Percentiles rank a stretch among this genome's conserved stretches.
Evolutionary conservation across 2,888 invertebrate genomes (phyloP).

Genomic region (Papilio demoleus): DNA sequence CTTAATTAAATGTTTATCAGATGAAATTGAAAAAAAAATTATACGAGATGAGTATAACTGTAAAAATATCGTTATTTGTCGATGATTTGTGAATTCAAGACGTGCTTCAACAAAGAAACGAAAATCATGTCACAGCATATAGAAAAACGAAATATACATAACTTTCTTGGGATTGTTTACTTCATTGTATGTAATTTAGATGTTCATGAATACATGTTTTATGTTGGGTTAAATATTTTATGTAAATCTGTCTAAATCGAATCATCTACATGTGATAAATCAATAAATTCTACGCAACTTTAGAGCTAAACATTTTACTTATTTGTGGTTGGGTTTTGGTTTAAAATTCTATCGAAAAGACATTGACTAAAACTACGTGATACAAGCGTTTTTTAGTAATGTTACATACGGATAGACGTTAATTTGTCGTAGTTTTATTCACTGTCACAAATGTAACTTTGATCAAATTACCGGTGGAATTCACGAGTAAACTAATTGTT

Average conservation of each 20-base stretch:
- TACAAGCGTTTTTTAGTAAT: neutral
- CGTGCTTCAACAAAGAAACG: too few species aligned
- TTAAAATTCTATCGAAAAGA: neutral
- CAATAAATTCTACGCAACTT: neutral
- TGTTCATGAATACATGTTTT: constrained; percentile 1
- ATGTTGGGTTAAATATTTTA: neutral
- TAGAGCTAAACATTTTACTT: neutral
- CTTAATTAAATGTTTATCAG: neutral
- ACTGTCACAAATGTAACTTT: constrained; percentile 20
- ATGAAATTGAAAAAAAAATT: neutral
- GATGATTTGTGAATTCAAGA: too few species aligned
- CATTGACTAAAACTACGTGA: constrained; percentile 21
- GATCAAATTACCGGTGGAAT: constrained; percentile 6
- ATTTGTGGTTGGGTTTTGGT: constrained; percentile 2
- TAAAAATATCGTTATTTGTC: too few species aligned
- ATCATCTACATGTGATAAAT: neutral
- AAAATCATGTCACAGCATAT: neutral
- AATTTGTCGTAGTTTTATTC: constrained; percentile 21
- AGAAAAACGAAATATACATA: neutral
- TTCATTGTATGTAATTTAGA: neutral
- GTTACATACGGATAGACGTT: too few species aligned
- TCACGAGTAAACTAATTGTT: neutral
- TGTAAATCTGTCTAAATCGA: neutral
- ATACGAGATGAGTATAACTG: neutral
- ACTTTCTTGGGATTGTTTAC: neutral